Base-by-base conservation (phyloP, 2,113 vertebrate species). In the Xenopus laevis region DNA sequence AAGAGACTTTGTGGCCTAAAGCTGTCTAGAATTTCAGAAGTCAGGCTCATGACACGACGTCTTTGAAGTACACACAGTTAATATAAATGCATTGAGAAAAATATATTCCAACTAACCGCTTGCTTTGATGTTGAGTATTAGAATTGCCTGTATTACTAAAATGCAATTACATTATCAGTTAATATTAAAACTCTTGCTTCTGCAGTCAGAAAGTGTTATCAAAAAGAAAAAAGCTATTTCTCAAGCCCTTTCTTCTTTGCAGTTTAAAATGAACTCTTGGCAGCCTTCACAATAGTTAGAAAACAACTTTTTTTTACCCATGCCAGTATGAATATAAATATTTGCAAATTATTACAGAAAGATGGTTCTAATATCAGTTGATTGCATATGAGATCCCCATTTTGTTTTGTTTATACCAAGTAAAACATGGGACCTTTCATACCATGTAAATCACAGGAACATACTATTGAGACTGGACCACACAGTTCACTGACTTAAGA, bases 101-200 rank as follows among this genome's bases (percentile, higher is more conserved):
- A 66, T 59, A 78, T 62, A 80, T 65, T 64, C 52, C 0, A 27
- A 69, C 40, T 74, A 62, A 23, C 13, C 62, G 68, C 71, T n/a
- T 13, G 27, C 75, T 78, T 57, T 55, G 79, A 79, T 77, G 82
- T 74, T 69, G 65, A 75, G 65, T 75, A 79, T 72, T 64, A 74
- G 75, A 64, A 64, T 70, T 77, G 62, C 3, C 67, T 64, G 71
- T 59, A 78, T 71, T 79, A 71, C 72, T 81, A 75, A 83, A 77
- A 77, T 78, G 67, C 13, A 78, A 82, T 79, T 81, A 78, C 15
- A 27, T 59, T 70, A 83, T 45, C 79, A 71, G 63, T 52, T 69
- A 63, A 8, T 74, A 84, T 79, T 66, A 2, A 62, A 74, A 68
- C 67, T 77, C 33, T 61, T 75, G 59, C 58, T 77, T 70, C 60